These are phyloP conservation scores for Hippocampus comes DNA, from an alignment of 2,113 vertebrate genomes.

Conservation along the genomic window DNA sequence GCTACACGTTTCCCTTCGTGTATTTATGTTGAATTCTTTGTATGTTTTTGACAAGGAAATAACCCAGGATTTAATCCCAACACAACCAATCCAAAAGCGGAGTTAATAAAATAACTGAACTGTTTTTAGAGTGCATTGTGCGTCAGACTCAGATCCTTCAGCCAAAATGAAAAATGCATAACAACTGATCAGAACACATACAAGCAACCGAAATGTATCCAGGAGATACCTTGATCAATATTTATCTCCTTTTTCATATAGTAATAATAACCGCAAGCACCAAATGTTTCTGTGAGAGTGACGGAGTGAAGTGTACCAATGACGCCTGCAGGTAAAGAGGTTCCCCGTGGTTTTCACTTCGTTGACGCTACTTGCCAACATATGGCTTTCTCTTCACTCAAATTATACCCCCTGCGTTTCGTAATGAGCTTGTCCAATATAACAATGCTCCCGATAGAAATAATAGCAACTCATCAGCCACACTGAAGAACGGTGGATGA, in stretches of 20 bases:
- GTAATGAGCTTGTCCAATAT: conserved; percentile 1
- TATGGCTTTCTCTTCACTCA: conserved; percentile 31
- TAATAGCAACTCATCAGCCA: background rate
- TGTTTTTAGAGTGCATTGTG: background rate
- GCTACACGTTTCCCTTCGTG: background rate
- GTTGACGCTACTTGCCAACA: conserved; percentile 33
- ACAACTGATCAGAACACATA: background rate
- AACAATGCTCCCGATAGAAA: background rate
- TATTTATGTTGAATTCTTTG: background rate
- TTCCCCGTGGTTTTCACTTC: conserved; percentile 26
- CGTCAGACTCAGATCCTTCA: background rate
- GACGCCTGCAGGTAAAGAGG: conserved; percentile 32
- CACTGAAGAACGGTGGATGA: too few relatives aligned
- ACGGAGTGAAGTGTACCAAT: conserved; percentile 26
- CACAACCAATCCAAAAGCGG: too few relatives aligned
- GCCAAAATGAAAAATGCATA: background rate
- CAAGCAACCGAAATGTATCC: background rate
- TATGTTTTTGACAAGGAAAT: background rate
- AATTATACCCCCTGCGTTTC: background rate
- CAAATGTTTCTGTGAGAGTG: conserved; percentile 12
- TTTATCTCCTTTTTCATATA: background rate
- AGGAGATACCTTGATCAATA: background rate
- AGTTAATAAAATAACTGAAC: too few relatives aligned
- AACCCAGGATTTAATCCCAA: too few relatives aligned
- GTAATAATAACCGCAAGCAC: conserved; percentile 3